Evolutionary conservation across 2,113 vertebrate genomes (phyloP), one percentile per base, ranked within the genome.

Genomic region (Stegostoma tigrinum): DNA sequence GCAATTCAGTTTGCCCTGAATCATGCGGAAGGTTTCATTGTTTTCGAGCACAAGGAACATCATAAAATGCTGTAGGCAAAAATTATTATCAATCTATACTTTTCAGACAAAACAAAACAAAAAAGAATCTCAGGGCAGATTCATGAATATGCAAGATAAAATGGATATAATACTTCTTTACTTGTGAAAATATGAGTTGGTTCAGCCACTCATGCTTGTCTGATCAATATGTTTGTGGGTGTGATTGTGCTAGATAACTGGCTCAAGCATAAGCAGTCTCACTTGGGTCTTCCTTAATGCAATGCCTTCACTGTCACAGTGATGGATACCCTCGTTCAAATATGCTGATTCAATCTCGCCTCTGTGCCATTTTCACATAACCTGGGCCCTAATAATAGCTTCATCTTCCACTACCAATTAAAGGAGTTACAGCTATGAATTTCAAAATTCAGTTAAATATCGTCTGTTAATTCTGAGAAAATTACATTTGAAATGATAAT

Each of bases 401-500:
- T 95, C 45, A 72, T 95, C 68, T 95, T 95, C 94, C 67, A 68
- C 52, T 17, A 95, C 94, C 94, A 95, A 95, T 95, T 95, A 72
- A 95, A 95, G 94, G 24, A 95, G 94, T 95, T 95, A 70, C 66
- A 12, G 68, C 75, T 95, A 95, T 95, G 68, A 75, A 95, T 95
- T 95, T 95, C 94, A 95, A 95, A 95, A 45, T 15, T 95, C 14
- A 52, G 42, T 95, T 95, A 72, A 95, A 72, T 95, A 95, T 95
- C 38, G 14, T 72, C 94, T 72, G 94, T 95, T 95, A 95, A 95
- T 72, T 95, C 38, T 34, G 94, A 95, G 94, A 95, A 95, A 95
- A 95, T 95, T 72, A 95, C 94, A 95, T 95, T 95, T 72, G 67
- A 95, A 95, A 95, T 95, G 94, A 95, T 95, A 95, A 95, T 95